phyloP scores from a whole-genome alignment of 2,113 vertebrate species.

The Eonycteris spelaea region DNA sequence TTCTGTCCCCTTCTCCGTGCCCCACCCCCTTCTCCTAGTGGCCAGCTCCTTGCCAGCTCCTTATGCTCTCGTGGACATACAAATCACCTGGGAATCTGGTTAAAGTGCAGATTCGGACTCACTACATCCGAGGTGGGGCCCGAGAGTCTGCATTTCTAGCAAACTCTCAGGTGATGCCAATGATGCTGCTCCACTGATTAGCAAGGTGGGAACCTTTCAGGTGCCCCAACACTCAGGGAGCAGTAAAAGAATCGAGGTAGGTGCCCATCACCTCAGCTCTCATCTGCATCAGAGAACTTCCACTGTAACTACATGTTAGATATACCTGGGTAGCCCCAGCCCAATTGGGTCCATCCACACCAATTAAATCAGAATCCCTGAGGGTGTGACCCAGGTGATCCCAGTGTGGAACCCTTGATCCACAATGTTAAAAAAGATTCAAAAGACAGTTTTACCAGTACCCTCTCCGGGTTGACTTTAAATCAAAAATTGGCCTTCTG shows the following conservation, averaged over 20 bases:
- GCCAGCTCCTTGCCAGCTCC: neutral
- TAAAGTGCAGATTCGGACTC: neutral
- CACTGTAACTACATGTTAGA: neutral
- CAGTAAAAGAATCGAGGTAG: neutral
- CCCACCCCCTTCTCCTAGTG: neutral
- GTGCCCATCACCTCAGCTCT: neutral
- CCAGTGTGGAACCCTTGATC: neutral
- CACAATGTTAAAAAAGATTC: neutral
- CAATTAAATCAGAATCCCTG: neutral
- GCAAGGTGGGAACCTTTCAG: neutral
- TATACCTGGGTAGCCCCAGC: neutral
- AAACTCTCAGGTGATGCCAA: neutral
- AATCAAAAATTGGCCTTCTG: neutral
- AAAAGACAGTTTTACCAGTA: neutral
- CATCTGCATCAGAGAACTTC: neutral
- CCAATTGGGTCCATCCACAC: neutral
- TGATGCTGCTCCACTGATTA: neutral
- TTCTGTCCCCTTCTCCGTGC: neutral
- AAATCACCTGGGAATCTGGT: neutral
- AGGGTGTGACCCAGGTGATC: neutral
- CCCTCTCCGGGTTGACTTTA: neutral
- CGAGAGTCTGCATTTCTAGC: neutral
- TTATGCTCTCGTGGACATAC: neutral
- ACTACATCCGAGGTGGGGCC: neutral
- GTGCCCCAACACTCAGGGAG: neutral